phyloP scores from a whole-genome alignment of 2,113 vertebrate species.

The Bos indicus region DNA sequence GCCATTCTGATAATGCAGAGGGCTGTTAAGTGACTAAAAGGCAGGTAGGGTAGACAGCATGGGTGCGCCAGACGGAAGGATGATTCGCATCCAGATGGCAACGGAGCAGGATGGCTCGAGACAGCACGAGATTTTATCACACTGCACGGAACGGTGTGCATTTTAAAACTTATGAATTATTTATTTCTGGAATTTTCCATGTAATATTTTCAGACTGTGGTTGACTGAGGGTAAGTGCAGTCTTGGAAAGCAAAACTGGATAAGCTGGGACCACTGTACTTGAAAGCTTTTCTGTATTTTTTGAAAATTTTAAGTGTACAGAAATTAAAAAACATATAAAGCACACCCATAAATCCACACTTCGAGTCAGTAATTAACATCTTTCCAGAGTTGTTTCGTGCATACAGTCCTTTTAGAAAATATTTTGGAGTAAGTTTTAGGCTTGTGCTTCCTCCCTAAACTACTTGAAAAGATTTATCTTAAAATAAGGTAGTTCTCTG shows the following conservation, averaged over 20 bases:
- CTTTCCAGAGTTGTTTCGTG: neutral
- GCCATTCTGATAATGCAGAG: neutral
- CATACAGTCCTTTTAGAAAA: neutral
- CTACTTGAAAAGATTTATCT: neutral
- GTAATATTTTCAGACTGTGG: neutral
- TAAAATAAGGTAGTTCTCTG: neutral
- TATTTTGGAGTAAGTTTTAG: neutral
- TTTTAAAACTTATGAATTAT: neutral
- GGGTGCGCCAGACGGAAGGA: accelerated
- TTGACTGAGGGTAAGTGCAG: neutral
- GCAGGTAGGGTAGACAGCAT: neutral
- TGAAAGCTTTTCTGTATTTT: neutral
- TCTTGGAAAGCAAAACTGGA: neutral
- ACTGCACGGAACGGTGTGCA: neutral
- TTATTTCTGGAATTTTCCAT: neutral
- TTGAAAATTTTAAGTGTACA: neutral
- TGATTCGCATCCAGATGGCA: neutral
- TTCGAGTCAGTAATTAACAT: neutral
- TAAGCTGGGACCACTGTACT: neutral
- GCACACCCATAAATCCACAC: neutral
- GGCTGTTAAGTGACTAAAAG: neutral
- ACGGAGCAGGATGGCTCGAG: neutral
- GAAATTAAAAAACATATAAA: neutral
- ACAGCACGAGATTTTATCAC: neutral
- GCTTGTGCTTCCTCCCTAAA: neutral